Conservation (phyloP, 2,888 invertebrate genomes). For the Polietes domitor region DNA sequence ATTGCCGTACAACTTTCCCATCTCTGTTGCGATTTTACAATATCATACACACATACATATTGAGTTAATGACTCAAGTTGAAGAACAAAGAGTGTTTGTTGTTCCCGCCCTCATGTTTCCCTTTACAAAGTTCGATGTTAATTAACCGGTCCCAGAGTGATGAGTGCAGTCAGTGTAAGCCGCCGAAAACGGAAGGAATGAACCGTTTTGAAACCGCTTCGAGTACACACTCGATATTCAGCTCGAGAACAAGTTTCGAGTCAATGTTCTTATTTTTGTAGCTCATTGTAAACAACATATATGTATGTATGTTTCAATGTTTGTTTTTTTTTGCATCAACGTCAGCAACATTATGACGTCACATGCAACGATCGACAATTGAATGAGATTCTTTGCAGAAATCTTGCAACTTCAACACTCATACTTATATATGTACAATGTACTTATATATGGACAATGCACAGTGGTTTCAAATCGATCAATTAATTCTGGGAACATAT, state of each 20-base stretch:
- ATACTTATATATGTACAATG: too few species aligned
- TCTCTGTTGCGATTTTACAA: background rate
- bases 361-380: too few species aligned
- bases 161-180: background rate
- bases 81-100: background rate
- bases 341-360: too few species aligned
- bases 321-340: too few species aligned
- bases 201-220: background rate
- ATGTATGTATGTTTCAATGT: too few species aligned
- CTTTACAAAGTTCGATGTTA: background rate
- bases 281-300: background rate
- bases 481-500: too few species aligned
- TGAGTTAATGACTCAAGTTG: constrained; percentile 3
- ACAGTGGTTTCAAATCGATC: too few species aligned
- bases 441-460: too few species aligned
- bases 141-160: constrained; percentile 14
- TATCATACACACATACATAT: background rate
- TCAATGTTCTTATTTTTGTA: background rate
- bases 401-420: too few species aligned
- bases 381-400: too few species aligned
- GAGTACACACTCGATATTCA: background rate
- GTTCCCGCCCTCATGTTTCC: background rate
- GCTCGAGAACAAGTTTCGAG: background rate
- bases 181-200: background rate
- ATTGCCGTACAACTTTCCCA: too few species aligned